These are phyloP conservation scores for Cephus sareptanus DNA, from an alignment of 2,888 invertebrate species.

Conservation along the genomic window DNA sequence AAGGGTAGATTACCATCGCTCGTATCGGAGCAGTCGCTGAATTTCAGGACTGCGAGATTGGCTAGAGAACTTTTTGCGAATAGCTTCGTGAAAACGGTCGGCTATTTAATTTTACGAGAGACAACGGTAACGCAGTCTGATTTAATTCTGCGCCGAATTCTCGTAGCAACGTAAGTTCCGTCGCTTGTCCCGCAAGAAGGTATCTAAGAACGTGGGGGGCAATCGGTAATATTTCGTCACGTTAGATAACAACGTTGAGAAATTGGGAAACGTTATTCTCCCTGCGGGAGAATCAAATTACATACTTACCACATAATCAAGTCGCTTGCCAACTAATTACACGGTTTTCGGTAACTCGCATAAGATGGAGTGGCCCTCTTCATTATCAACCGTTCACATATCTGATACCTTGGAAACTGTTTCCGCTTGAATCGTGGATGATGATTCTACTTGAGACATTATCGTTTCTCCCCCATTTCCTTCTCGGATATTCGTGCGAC, in stretches of 20 bases:
- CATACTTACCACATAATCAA: not conserved
- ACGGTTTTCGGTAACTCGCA: not conserved
- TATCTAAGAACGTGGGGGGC: not conserved
- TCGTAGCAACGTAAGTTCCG: not conserved
- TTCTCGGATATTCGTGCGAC: not conserved
- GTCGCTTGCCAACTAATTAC: not conserved
- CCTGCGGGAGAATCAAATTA: constrained; percentile 1
- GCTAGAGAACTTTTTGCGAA: not conserved
- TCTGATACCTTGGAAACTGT: not conserved
- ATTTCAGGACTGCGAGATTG: not conserved
- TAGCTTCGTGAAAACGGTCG: not conserved
- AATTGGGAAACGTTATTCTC: not conserved
- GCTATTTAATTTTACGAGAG: not conserved
- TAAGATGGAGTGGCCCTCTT: not conserved
- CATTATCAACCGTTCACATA: not conserved
- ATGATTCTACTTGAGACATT: not conserved
- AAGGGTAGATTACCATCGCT: constrained; percentile 24
- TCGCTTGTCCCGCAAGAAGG: not conserved
- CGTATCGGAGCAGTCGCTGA: not conserved
- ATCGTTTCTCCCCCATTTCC: not conserved
- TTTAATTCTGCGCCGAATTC: not conserved
- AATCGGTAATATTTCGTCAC: not conserved
- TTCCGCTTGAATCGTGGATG: not conserved
- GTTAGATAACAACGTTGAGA: not conserved
- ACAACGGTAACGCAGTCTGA: not conserved